phyloP scores from a whole-genome alignment of 2,113 vertebrate genomes.

The Callaeas wilsoni region DNA sequence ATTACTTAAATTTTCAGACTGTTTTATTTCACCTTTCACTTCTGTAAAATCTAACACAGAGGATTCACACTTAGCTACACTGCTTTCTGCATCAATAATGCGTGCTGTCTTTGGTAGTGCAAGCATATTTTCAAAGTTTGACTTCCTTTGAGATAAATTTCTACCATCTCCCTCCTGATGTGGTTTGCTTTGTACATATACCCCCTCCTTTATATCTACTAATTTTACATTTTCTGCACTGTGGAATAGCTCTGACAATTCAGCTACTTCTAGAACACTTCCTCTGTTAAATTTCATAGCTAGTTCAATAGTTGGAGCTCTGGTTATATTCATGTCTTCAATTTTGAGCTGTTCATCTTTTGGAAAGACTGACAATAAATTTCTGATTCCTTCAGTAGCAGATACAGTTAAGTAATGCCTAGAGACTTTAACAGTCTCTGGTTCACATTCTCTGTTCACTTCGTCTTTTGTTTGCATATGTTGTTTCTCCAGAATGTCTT shows the following conservation, averaged over 20 bases:
- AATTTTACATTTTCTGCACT: background rate
- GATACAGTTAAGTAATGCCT: background rate
- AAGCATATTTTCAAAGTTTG: background rate
- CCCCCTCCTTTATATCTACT: background rate
- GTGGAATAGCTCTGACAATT: background rate
- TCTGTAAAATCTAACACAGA: background rate
- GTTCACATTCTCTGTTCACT: background rate
- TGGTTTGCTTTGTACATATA: background rate
- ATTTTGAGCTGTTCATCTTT: background rate
- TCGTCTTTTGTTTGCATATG: background rate
- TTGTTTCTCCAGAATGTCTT: background rate
- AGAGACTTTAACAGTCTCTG: background rate
- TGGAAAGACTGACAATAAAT: background rate
- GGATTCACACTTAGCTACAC: background rate
- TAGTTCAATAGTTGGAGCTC: background rate
- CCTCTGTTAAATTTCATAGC: background rate
- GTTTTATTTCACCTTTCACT: background rate
- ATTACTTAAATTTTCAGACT: background rate
- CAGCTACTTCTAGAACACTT: background rate
- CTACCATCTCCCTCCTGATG: background rate
- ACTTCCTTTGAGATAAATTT: background rate
- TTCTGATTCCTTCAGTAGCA: background rate
- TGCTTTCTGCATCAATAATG: background rate
- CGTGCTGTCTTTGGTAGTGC: fast-evolving
- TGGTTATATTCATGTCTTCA: background rate